Evolutionary conservation across 2,888 invertebrate species (phyloP).

Genomic region (Polyploca ridens): DNA sequence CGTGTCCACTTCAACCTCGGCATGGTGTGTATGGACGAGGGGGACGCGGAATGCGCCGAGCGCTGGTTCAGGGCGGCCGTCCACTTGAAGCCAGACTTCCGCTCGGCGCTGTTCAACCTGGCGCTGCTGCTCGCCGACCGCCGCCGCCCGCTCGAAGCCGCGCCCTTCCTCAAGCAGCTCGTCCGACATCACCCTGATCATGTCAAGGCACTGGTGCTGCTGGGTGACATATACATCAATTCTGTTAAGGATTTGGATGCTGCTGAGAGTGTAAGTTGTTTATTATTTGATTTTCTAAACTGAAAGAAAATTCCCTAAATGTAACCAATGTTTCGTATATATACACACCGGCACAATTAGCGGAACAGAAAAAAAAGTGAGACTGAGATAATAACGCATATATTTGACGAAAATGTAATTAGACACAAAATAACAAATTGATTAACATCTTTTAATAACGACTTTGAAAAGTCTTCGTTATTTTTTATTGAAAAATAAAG

Average conservation of each 20-base stretch:
- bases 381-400: too few relatives aligned
- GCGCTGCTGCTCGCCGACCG: constrained; percentile 95
- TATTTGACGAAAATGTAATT: too few relatives aligned
- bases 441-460: too few relatives aligned
- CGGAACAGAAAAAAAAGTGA: too few relatives aligned
- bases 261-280: constrained; percentile 92
- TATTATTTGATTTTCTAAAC: not conserved
- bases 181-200: constrained; percentile 96
- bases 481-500: too few relatives aligned
- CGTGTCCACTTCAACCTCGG: constrained; percentile 97
- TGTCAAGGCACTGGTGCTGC: constrained; percentile 95
- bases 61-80: constrained; percentile 96
- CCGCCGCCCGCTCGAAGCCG: constrained; percentile 94
- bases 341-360: too few relatives aligned
- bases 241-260: constrained; percentile 96
- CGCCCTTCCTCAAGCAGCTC: constrained; percentile 95
- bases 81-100: constrained; percentile 93
- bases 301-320: too few relatives aligned
- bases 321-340: too few relatives aligned
- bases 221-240: constrained; percentile 98
- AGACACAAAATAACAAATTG: too few relatives aligned
- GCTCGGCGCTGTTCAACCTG: constrained; percentile 97
- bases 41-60: constrained; percentile 94
- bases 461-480: too few relatives aligned
- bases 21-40: constrained; percentile 98